These are phyloP conservation scores for Oncorhynchus keta DNA, from an alignment of 2,113 vertebrate species.

Conservation along the genomic window DNA sequence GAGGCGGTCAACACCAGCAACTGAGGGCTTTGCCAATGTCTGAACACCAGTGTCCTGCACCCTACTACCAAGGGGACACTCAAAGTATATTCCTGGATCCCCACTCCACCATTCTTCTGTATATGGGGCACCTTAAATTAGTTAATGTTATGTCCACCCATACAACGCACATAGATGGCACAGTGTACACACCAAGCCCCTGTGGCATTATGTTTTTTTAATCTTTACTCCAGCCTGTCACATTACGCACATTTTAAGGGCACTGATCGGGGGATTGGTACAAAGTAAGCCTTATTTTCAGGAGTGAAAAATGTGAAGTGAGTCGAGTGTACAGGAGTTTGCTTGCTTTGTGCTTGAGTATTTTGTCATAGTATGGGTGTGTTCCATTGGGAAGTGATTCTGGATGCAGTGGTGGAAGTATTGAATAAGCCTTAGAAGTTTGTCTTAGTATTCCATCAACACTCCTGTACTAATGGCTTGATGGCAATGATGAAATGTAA, in stretches of 20 bases:
- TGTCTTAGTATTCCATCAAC: constrained; percentile 1
- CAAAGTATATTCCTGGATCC: constrained; percentile 1
- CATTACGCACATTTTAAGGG: constrained; percentile 61
- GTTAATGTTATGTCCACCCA: constrained; percentile 5
- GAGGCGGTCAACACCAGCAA: constrained; percentile 57
- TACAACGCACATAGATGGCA: constrained; percentile 22
- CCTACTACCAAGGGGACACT: constrained; percentile 18
- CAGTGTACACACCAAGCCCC: constrained; percentile 28
- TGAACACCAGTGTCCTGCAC: background rate
- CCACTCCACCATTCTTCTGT: constrained; percentile 26
- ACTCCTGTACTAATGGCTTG: constrained; percentile 20
- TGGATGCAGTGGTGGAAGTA: constrained; percentile 16
- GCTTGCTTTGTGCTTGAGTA: background rate
- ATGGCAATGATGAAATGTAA: constrained; percentile 17
- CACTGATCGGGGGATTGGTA: constrained; percentile 30
- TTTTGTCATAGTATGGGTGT: background rate
- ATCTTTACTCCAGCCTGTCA: constrained; percentile 58
- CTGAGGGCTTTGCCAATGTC: constrained; percentile 15
- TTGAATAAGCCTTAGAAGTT: constrained; percentile 1
- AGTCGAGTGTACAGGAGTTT: background rate
- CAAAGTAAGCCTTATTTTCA: constrained; percentile 50
- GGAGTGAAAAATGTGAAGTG: constrained; percentile 6
- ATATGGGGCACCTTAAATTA: constrained; percentile 10
- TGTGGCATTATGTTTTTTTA: constrained; percentile 24
- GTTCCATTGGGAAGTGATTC: background rate